phyloP scores from a whole-genome alignment of 2,888 invertebrate species.

The Sphaeridia pumilis region DNA sequence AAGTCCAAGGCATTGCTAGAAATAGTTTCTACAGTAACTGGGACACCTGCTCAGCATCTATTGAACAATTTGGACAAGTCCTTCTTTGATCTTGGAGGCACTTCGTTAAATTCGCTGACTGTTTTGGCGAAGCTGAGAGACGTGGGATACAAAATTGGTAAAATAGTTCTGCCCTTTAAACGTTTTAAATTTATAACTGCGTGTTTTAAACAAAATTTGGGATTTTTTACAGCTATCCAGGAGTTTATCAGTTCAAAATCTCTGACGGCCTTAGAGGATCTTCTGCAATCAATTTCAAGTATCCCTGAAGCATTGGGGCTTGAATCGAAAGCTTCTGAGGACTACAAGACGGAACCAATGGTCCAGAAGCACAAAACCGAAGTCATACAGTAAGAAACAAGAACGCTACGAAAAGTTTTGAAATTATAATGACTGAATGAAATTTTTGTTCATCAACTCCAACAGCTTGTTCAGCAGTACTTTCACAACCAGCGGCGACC shows the following conservation, averaged over 20 bases:
- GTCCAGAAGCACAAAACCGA: conserved; percentile 52
- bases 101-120: conserved; percentile 72
- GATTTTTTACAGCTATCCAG: conserved; percentile 2
- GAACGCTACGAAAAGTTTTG: neutral
- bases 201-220: neutral
- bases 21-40: conserved; percentile 56
- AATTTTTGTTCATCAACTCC: too few relatives aligned
- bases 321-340: neutral
- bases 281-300: too few relatives aligned
- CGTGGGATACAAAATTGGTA: conserved; percentile 63
- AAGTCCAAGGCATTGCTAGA: conserved; percentile 49
- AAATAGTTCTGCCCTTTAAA: conserved; percentile 33
- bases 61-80: conserved; percentile 54
- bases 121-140: conserved; percentile 66
- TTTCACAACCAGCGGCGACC: conserved; percentile 73
- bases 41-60: conserved; percentile 46
- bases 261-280: too few relatives aligned
- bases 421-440: too few relatives aligned
- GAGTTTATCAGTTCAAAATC: conserved; percentile 16
- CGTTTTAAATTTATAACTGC: neutral
- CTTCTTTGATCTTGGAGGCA: conserved; percentile 75
- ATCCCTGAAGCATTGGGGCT: conserved; percentile 39
- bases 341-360: conserved; percentile 44
- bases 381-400: conserved; percentile 54
- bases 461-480: conserved; percentile 73